Conservation (phyloP, 2,113 vertebrate genomes). For the Alectura lathami region DNA sequence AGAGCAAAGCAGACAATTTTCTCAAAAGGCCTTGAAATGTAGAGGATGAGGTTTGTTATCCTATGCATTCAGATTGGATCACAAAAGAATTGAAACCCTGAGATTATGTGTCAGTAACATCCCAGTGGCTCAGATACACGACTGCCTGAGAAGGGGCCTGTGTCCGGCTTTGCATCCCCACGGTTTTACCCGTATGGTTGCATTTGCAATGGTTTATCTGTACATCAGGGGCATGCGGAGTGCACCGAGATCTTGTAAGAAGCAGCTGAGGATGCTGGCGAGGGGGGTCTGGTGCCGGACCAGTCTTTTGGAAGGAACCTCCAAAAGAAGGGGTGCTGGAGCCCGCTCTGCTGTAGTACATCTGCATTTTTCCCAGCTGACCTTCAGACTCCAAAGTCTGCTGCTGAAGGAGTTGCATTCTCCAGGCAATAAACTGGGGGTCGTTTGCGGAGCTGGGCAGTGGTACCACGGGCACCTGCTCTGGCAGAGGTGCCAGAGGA, state of each 20-base stretch:
- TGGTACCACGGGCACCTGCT: neutral
- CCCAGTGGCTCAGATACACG: neutral
- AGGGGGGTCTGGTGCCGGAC: neutral
- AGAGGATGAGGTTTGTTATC: neutral
- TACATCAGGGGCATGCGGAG: neutral
- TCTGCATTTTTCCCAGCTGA: neutral
- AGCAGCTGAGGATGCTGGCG: neutral
- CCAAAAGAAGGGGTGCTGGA: neutral
- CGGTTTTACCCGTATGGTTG: neutral
- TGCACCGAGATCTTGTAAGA: neutral
- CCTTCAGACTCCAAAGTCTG: neutral
- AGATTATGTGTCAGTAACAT: neutral
- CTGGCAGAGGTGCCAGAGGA: neutral
- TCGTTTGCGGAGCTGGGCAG: slow-evolving; percentile 33
- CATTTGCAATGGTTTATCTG: neutral
- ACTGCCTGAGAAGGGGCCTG: neutral
- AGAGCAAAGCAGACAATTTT: neutral
- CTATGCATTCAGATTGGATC: neutral
- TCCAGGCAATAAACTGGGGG: slow-evolving; percentile 19
- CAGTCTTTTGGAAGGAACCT: neutral
- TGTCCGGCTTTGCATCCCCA: accelerated
- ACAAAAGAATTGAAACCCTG: accelerated
- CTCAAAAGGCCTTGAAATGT: neutral
- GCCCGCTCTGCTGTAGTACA: neutral
- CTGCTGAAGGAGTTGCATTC: neutral